Evolutionary conservation across 1,140 invertebrate species (phyloP).

Genomic region (Akabosia matsudoensis): DNA sequence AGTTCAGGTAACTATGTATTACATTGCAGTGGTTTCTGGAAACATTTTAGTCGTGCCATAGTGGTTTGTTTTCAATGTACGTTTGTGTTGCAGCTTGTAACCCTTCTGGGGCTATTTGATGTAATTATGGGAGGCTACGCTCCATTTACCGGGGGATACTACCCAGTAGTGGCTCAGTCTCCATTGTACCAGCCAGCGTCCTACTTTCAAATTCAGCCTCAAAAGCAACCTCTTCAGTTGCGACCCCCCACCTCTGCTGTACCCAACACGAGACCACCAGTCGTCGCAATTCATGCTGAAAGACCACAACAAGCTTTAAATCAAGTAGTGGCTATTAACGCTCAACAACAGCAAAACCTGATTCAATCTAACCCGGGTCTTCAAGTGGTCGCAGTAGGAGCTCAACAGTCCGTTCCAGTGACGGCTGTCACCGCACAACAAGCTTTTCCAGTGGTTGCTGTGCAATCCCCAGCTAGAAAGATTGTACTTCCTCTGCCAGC

Average conservation of each 20-base stretch:
- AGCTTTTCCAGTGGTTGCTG: not conserved
- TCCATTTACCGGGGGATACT: not conserved
- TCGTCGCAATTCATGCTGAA: constrained; percentile 1
- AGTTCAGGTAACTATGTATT: not conserved
- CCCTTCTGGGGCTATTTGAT: not conserved
- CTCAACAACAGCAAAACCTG: not conserved
- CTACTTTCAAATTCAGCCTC: not conserved
- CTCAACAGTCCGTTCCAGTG: not conserved
- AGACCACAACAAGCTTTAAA: not conserved
- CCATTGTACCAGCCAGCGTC: not conserved
- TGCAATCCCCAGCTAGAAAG: constrained; percentile 20
- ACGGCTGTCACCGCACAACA: not conserved
- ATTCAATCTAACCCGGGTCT: not conserved
- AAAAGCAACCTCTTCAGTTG: constrained; percentile 7
- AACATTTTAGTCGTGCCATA: not conserved
- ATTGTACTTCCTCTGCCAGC: constrained; percentile 28
- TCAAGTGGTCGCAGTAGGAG: not conserved
- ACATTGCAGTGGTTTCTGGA: not conserved
- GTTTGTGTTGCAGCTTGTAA: not conserved
- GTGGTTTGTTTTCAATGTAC: not conserved
- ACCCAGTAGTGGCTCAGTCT: not conserved
- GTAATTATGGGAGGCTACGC: not conserved
- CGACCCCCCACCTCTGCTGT: not conserved
- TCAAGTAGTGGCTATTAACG: not conserved
- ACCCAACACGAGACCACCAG: constrained; percentile 8